Evolutionary conservation across 2,113 vertebrate genomes (phyloP), one percentile per base, ranked within the genome.

Genomic region (Mus spicilegus): DNA sequence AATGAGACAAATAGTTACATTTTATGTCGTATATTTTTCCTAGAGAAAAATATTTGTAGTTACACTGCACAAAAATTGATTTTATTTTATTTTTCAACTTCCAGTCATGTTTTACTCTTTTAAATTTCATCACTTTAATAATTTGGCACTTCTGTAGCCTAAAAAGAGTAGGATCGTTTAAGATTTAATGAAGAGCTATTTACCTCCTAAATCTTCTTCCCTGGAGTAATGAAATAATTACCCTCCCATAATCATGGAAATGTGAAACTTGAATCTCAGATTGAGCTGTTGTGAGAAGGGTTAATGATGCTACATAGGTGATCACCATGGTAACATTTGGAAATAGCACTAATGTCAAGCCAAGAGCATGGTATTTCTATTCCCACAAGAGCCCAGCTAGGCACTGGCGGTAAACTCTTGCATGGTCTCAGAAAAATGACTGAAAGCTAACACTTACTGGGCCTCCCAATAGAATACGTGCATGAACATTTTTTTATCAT

Each of bases 101-200:
- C 51, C 80, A 56, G 54, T 80, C 10, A 63, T 96, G 94, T 92
- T 97, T 96, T 97, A 97, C 90, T 92, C 93, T 95, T 96, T 75
- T 78, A 96, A 96, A 96, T 98, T 98, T 98, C 97, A 97, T 97
- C 97, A 96, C 96, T 97, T 98, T 98, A 98, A 97, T 98, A 98
- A 98, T 98, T 98, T 98, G 97, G 98, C 98, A 98, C 98, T 99
- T 99, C 97, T 98, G 93, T 90, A 96, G 97, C 96, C 98, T 98
- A 98, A 98, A 98, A 98, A 98, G 98, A 97, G 98, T 97, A 96
- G 96, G 98, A 97, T 98, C 97, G 97, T 98, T 98, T 99, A 98
- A 98, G 98, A 98, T 98, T 98, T 99, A 98, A 99, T 98, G 98
- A 99, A 99, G 98, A 98, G 98, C 98, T 98, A 99, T 99, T 98